Conservation (phyloP, 1,140 invertebrate genomes). For the Cyclina sinensis region DNA sequence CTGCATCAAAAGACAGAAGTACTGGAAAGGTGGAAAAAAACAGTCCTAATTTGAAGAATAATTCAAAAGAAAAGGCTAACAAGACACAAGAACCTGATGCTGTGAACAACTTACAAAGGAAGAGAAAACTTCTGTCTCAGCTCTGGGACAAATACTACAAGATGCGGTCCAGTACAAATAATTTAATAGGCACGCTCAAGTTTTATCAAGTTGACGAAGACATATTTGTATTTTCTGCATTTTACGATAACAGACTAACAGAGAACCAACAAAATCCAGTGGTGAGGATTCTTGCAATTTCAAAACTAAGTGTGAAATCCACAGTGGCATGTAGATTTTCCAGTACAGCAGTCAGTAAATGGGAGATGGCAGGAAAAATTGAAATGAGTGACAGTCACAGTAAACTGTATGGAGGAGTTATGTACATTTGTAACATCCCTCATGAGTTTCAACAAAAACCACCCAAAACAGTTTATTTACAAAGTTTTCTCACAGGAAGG, state of each 20-base stretch:
- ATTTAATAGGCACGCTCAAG: neutral
- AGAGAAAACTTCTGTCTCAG: constrained; percentile 12
- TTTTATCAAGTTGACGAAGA: constrained; percentile 22
- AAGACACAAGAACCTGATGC: neutral
- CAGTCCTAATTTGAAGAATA: neutral
- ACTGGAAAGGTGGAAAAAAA: neutral
- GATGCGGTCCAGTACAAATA: neutral
- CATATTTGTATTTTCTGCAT: constrained; percentile 57
- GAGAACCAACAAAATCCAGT: neutral
- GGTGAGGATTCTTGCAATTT: constrained; percentile 38
- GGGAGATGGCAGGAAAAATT: constrained; percentile 1
- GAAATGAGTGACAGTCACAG: constrained; percentile 63
- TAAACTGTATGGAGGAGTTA: constrained; percentile 54
- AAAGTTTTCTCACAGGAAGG: neutral
- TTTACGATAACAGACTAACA: constrained; percentile 44
- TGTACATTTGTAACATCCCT: constrained; percentile 58
- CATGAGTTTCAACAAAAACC: neutral
- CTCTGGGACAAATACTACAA: constrained; percentile 26
- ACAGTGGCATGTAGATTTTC: constrained; percentile 29
- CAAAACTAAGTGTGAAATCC: constrained; percentile 26
- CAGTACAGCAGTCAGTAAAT: neutral
- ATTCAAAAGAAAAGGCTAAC: neutral
- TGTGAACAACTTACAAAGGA: neutral
- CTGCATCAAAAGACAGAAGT: neutral
- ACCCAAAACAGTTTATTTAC: constrained; percentile 18